phyloP scores from a whole-genome alignment of 2,888 invertebrate species.

The Drosophila diplacantha region DNA sequence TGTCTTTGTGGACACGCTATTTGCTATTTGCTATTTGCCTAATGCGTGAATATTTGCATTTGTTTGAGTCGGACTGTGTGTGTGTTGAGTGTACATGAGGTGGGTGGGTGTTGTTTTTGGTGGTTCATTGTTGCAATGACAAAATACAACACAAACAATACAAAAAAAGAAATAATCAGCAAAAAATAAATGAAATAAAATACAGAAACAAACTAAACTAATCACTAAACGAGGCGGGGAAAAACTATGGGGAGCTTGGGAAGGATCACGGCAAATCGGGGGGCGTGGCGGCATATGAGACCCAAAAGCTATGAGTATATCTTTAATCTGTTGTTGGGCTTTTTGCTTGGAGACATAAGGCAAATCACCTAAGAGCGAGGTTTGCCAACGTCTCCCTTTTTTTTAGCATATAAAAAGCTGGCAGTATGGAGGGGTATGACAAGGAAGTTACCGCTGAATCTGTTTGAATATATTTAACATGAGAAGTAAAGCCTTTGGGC shows the following conservation, averaged over 20 bases:
- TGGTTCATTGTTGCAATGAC: constrained; percentile 31
- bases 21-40: constrained; percentile 10
- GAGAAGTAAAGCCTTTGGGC: neutral
- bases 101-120: constrained; percentile 15
- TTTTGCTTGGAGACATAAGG: neutral
- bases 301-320: constrained; percentile 9
- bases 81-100: constrained; percentile 14
- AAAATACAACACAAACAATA: constrained; percentile 32
- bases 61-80: constrained; percentile 3
- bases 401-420: neutral
- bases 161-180: constrained; percentile 28
- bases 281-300: constrained; percentile 6
- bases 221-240: constrained; percentile 4
- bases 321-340: constrained; percentile 3
- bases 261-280: constrained; percentile 26
- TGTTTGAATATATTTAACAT: neutral
- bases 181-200: neutral
- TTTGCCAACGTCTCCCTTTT: neutral
- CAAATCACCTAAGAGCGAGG: constrained; percentile 1
- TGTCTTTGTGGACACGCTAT: constrained; percentile 6
- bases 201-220: neutral
- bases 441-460: neutral
- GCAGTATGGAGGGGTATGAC: neutral
- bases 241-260: neutral
- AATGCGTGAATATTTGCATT: constrained; percentile 22